phyloP scores from a whole-genome alignment of 2,888 invertebrate genomes.

The Gnatocerus cornutus region DNA sequence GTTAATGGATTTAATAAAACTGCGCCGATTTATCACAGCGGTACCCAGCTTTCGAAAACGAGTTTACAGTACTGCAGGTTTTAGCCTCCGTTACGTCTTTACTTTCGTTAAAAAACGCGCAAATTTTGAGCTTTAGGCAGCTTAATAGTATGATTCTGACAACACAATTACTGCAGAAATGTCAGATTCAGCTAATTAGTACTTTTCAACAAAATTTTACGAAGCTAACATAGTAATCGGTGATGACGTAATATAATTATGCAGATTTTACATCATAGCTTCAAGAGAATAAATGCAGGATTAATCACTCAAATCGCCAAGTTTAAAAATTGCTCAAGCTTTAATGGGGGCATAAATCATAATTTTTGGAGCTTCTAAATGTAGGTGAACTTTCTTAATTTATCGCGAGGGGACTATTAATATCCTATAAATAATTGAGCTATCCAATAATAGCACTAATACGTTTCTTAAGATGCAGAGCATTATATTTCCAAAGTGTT shows the following conservation, averaged over 20 bases:
- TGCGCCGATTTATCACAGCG: slow-evolving; percentile 30
- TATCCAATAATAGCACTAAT: slow-evolving; percentile 29
- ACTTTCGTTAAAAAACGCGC: no score
- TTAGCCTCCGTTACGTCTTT: slow-evolving; percentile 25
- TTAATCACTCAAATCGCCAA: slow-evolving; percentile 28
- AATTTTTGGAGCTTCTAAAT: slow-evolving; percentile 21
- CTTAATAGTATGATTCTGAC: no score
- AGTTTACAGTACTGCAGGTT: slow-evolving; percentile 18
- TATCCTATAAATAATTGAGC: slow-evolving; percentile 21
- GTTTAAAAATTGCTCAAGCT: slow-evolving; percentile 34
- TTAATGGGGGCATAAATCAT: slow-evolving; percentile 31
- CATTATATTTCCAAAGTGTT: slow-evolving; percentile 16
- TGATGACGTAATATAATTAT: slow-evolving; percentile 39
- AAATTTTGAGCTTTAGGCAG: no score
- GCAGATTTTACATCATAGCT: slow-evolving; percentile 42
- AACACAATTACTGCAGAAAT: background rate
- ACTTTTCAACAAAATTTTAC: slow-evolving; percentile 28
- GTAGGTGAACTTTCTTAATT: slow-evolving; percentile 34
- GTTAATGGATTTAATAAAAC: slow-evolving; percentile 38
- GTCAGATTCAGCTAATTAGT: slow-evolving; percentile 10
- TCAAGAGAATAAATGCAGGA: slow-evolving; percentile 32
- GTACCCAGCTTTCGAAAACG: slow-evolving; percentile 26
- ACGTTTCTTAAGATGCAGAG: slow-evolving; percentile 27
- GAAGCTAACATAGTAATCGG: slow-evolving; percentile 17
- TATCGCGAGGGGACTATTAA: slow-evolving; percentile 1